Evolutionary conservation across 2,113 vertebrate genomes (phyloP), one percentile per base, ranked within the genome.

Genomic region (Erinaceus europaeus): DNA sequence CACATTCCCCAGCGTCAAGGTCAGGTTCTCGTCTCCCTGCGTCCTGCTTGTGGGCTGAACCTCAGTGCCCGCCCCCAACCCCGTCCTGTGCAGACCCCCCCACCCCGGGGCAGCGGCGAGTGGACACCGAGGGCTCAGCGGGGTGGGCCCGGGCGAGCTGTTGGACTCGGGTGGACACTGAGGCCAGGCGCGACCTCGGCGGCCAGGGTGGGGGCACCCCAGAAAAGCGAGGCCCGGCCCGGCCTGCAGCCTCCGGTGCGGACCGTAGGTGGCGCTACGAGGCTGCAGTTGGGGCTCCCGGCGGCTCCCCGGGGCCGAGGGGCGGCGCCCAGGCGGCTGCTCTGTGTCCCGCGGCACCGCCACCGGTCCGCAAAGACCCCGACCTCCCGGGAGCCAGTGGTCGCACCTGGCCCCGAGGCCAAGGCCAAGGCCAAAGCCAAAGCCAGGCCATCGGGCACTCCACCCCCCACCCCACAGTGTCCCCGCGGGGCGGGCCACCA

Each of bases 211-310:
- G 27, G 57, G 67, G 7, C 32, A 38, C 23, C 72, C 72, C 9
- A 29, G 36, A 23, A 9, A 21, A 1, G 3, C 4, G 13, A 38
- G 23, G 2, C 4, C 8, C 20, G 32, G 59, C 29, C 29, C 0
- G 57, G 55, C 23, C 53, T 0, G 38, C 57, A 61, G 10, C 27
- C 29, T 32, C 57, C 3, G 1, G 3, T 7, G 9, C 17, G 52
- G 91, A 68, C 93, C 62, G 72, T 80, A 94, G 91, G 88, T 92
- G 94, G 94, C 91, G 94, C 94, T 92, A 55, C 80, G 74, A 90
- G 90, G 93, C 94, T 89, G 93, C 83, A 32, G 25, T 86, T 90
- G 86, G n/a, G 55, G 61, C 53, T 80, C 81, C 73, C 52, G 10
- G 8, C 79, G 27, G 62, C 32, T 25, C 23, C 36, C 0, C 61